A percentile compares a stretch with the other conserved stretches of the same genome.
Conservation (phyloP, 2,888 invertebrate species). For the Hydraecia micacea region DNA sequence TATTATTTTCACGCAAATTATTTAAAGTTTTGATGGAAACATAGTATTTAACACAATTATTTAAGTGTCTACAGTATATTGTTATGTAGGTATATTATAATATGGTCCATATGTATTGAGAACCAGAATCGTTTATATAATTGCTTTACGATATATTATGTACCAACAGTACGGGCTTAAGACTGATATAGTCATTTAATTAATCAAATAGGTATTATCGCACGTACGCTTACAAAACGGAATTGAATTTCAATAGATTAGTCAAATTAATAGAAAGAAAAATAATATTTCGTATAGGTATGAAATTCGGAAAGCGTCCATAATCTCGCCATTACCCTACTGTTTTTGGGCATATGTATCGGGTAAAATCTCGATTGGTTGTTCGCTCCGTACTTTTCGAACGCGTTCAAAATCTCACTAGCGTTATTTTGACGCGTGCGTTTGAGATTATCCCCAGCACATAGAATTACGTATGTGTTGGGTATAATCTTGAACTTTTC, state of each 20-base stretch:
- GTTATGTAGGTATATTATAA: not conserved
- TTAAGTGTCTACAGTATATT: conserved; percentile 17
- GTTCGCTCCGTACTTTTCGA: not conserved
- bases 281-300: conserved; percentile 10
- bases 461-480: too few species aligned
- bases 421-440: too few species aligned
- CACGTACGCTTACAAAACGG: conserved; percentile 51
- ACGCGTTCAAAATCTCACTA: not conserved
- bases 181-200: conserved; percentile 63
- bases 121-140: conserved; percentile 20
- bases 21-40: conserved; percentile 5
- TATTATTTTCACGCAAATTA: conserved; percentile 8
- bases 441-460: too few species aligned
- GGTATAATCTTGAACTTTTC: too few species aligned
- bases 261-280: not conserved
- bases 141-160: conserved; percentile 50
- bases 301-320: not conserved
- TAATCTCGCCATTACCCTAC: not conserved
- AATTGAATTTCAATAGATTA: conserved; percentile 55
- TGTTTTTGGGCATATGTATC: too few species aligned
- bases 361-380: not conserved
- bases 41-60: conserved; percentile 7
- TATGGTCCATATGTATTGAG: conserved; percentile 15
- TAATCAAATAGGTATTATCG: conserved; percentile 47
- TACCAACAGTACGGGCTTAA: conserved; percentile 57